Percentiles rank a stretch among this genome's conserved stretches.
Conservation (phyloP, 1,140 invertebrate genomes). For the Hycleus phaleratus region DNA sequence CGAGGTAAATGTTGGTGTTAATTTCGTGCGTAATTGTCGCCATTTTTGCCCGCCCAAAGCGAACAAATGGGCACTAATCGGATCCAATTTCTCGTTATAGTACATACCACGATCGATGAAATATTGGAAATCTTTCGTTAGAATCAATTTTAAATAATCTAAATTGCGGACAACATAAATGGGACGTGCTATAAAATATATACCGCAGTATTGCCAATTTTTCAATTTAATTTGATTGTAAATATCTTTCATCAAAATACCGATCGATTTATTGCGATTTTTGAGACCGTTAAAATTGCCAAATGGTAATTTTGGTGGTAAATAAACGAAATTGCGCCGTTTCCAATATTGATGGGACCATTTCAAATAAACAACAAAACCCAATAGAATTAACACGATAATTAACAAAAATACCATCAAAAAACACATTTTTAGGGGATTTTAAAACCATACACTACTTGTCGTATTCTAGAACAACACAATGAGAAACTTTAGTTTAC, state of each 20-base stretch:
- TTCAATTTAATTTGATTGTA: neutral
- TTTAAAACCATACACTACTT: too few species aligned
- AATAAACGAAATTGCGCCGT: constrained; percentile 23
- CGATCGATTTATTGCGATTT: neutral
- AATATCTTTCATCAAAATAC: neutral
- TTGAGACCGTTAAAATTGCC: constrained; percentile 6
- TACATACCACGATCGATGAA: constrained; percentile 38
- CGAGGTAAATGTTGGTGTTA: constrained; percentile 45
- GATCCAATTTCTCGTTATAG: constrained; percentile 43
- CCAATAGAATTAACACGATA: neutral
- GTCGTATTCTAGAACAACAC: too few species aligned
- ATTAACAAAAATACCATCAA: too few species aligned
- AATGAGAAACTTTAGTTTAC: too few species aligned
- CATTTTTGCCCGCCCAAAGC: constrained; percentile 32
- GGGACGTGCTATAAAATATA: constrained; percentile 30
- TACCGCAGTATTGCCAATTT: constrained; percentile 26
- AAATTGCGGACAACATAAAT: constrained; percentile 41
- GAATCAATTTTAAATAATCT: constrained; percentile 41
- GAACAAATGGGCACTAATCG: constrained; percentile 43
- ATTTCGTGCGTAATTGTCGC: constrained; percentile 41
- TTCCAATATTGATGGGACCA: constrained; percentile 32
- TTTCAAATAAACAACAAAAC: constrained; percentile 23
- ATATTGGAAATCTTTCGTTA: constrained; percentile 45
- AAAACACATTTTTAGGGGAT: too few species aligned
- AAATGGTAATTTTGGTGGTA: constrained; percentile 19